Evolutionary conservation across 1,140 invertebrate species (phyloP).

Genomic region (Lerema accius): DNA sequence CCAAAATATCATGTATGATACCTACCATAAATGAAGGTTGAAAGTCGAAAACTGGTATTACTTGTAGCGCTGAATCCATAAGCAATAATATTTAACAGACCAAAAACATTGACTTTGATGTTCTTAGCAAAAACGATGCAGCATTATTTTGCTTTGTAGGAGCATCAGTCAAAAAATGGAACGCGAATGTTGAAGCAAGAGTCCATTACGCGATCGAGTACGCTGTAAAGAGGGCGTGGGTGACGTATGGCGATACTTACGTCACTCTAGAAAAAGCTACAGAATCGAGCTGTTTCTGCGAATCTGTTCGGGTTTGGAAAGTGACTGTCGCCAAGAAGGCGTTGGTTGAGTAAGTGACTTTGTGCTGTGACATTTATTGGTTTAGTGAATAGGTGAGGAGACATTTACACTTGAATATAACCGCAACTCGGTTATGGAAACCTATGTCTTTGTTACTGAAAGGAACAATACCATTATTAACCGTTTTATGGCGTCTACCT

Average conservation of each 20-base stretch:
- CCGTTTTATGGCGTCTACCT: too few species aligned
- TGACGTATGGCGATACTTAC: constrained; percentile 55
- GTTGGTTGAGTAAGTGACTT: constrained; percentile 52
- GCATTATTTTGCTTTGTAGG: constrained; percentile 25
- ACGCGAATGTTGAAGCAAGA: constrained; percentile 42
- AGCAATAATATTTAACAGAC: too few species aligned
- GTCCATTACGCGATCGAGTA: constrained; percentile 53
- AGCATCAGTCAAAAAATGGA: constrained; percentile 38
- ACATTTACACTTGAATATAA: too few species aligned
- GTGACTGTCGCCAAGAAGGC: constrained; percentile 51
- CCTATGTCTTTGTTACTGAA: too few species aligned
- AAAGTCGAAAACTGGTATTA: too few species aligned
- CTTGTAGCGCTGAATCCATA: too few species aligned
- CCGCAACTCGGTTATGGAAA: too few species aligned
- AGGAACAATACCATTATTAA: too few species aligned
- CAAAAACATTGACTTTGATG: too few species aligned
- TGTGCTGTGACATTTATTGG: constrained; percentile 22
- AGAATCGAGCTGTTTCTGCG: constrained; percentile 55
- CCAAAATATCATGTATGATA: too few species aligned
- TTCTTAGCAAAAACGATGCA: not conserved
- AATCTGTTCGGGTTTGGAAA: constrained; percentile 50
- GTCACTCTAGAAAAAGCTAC: constrained; percentile 47
- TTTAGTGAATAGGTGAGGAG: constrained; percentile 15
- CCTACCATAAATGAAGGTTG: too few species aligned
- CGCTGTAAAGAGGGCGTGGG: constrained; percentile 48